These are phyloP conservation scores for Gymnosoma rotundatum DNA, from an alignment of 2,888 invertebrate species.

Conservation along the genomic window DNA sequence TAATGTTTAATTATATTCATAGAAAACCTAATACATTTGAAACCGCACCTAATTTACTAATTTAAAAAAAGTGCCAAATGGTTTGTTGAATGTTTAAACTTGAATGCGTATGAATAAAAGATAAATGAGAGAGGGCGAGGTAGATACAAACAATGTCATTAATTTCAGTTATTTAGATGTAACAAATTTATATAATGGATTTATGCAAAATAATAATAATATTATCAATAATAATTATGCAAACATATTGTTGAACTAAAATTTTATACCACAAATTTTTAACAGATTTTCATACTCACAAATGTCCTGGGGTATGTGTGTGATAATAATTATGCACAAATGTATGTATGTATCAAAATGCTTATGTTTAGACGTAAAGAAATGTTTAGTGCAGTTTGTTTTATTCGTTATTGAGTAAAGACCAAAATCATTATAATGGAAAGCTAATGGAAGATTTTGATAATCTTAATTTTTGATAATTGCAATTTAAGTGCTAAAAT, in stretches of 20 bases:
- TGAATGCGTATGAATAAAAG: neutral
- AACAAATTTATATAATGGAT: conserved; percentile 47
- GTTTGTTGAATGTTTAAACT: conserved; percentile 24
- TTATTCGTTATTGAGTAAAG: neutral
- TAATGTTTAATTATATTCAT: neutral
- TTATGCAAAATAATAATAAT: conserved; percentile 29
- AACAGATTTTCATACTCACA: neutral
- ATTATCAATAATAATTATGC: conserved; percentile 28
- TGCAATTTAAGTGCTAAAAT: conserved; percentile 36
- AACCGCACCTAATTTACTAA: conserved; percentile 10
- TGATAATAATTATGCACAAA: neutral
- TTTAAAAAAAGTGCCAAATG: conserved; percentile 34
- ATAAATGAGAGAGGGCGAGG: neutral
- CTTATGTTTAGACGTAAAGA: neutral
- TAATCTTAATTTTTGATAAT: conserved; percentile 31
- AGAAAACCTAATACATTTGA: neutral
- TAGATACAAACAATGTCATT: neutral
- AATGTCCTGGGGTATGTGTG: neutral
- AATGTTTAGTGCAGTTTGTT: conserved; percentile 10
- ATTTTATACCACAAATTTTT: conserved; percentile 31
- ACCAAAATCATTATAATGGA: too few species aligned
- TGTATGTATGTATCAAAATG: neutral
- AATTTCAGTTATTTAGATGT: conserved; percentile 6
- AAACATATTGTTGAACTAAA: conserved; percentile 35
- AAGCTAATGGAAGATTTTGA: neutral